Base-by-base conservation (phyloP, 2,113 vertebrate genomes). In the Oncorhynchus masou region DNA sequence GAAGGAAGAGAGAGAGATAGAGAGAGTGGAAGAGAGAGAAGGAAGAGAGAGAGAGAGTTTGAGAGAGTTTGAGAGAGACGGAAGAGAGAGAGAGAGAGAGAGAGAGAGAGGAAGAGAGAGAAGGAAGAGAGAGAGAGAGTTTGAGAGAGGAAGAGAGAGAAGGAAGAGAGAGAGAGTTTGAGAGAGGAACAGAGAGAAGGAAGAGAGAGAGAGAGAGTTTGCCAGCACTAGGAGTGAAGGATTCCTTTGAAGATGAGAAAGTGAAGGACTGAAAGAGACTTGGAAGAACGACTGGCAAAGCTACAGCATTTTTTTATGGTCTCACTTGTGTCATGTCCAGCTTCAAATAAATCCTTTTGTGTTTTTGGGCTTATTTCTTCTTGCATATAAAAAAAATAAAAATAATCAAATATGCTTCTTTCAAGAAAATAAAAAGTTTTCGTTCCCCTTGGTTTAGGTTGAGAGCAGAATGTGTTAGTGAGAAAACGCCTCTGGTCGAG, bases 221-320 rank as follows among this genome's bases (percentile, higher is more conserved):
- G 66, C 81, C 71, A 84, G 77, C 74, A 73, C 80, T 73, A 71
- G 79, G 49, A 89, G 81, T 75, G 24, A 39, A 34, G 34, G 64
- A 68, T 51, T 45, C 76, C 72, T 74, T 87, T 85, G 84, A 88
- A 89, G 90, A 85, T 81, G 79, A 85, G 78, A 82, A 82, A 20
- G n/a, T 82, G 77, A 72, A 77, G 81, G 75, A 81, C 82, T 72
- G 71, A 80, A 85, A 87, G 83, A 87, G 76, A 72, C 71, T 70
- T 9, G 11, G 9, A 68, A 84, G 70, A 73, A 74, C 70, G 75
- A 57, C 74, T 79, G 74, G 73, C n/a, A 88, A 84, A 91, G 86
- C 84, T 85, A 81, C 81, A 34, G 34, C 34, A 34, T 34, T 34
- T 34, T 45, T 45, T 11, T 11, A 45, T 45, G 39, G 76, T 83